A percentile compares a stretch with the other conserved stretches of the same genome.
Conservation (phyloP, 2,888 invertebrate species). For the Pogonocherus hispidulus region DNA sequence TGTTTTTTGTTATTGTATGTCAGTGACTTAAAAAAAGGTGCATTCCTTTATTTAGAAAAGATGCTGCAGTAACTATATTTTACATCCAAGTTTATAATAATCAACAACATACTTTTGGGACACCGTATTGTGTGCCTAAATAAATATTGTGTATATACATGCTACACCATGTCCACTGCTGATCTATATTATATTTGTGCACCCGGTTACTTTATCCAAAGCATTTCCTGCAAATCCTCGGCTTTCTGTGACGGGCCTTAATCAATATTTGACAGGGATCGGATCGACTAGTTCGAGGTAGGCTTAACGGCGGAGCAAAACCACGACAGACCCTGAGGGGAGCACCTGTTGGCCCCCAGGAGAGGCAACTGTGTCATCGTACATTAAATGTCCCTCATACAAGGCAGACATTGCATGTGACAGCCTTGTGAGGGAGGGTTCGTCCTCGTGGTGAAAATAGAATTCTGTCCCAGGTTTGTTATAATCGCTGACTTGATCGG, state of each 20-base stretch:
- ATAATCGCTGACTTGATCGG: too few species aligned
- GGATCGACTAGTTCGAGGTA: not conserved
- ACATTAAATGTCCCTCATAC: not conserved
- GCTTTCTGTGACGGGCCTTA: conserved; percentile 2
- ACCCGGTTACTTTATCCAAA: not conserved
- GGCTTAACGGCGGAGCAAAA: not conserved
- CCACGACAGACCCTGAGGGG: not conserved
- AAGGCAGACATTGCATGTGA: not conserved
- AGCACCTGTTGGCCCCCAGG: not conserved
- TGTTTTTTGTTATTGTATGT: too few species aligned
- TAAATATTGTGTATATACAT: too few species aligned
- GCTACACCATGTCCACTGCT: too few species aligned
- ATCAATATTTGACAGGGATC: not conserved
- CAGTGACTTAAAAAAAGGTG: too few species aligned
- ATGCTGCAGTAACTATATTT: too few species aligned
- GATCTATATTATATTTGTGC: not conserved
- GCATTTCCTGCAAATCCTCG: conserved; percentile 1
- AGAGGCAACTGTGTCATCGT: not conserved
- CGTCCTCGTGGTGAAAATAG: not conserved
- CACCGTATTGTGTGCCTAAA: too few species aligned
- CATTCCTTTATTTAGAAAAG: too few species aligned
- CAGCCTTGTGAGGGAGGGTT: not conserved
- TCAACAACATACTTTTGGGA: too few species aligned
- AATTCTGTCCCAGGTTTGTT: too few species aligned
- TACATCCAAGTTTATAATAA: too few species aligned